Base-by-base conservation (phyloP, 2,797 vertebrate genomes). In the Meda fulgida region DNA sequence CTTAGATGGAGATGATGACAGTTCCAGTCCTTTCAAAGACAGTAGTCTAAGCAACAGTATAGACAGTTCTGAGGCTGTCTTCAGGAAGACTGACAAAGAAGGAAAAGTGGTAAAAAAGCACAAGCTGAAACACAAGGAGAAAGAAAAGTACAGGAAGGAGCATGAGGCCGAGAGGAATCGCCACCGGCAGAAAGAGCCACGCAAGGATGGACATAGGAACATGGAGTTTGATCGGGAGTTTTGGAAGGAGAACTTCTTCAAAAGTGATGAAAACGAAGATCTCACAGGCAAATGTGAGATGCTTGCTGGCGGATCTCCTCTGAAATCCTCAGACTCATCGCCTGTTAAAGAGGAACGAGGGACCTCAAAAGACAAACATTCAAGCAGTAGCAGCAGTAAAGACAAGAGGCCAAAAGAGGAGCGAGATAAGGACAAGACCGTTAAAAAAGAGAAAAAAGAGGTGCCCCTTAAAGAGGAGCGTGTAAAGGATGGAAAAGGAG, bases 181-280 rank as follows among this genome's bases (percentile, higher is more conserved):
- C 88, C 96, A 97, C 85, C 97, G 95, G 89, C 96, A 95, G 87
- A 97, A 96, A 84, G 97, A 98, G 69, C 91, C 91, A 87, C 91
- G 92, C 87, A 99, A 97, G 94, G 97, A 98, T 2, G 79, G 95
- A 79, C 97, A 97, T 92, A 96, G 97, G 93, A 98, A 97, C 93
- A 87, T 97, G 87, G 98, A 99, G 90, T 99, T 99, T 91, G 98
- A 99, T 93, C 94, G 98, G 91, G 98, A 99, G 93, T 99, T 99
- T 93, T 99, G 98, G 98, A 99, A 99, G 92, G 98, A 99, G 80
- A 99, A 99, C 88, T 99, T 99, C 92, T 99, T 99, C 94, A 99
- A 99, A 96, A 99, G 96, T 87, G 98, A 99, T 92, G 98, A 99
- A 92, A 96, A 95, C 0, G 97, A 98, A 82, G 98, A 99, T 70